Base-by-base conservation (phyloP, 1,140 invertebrate species). In the Cepaea nemoralis region DNA sequence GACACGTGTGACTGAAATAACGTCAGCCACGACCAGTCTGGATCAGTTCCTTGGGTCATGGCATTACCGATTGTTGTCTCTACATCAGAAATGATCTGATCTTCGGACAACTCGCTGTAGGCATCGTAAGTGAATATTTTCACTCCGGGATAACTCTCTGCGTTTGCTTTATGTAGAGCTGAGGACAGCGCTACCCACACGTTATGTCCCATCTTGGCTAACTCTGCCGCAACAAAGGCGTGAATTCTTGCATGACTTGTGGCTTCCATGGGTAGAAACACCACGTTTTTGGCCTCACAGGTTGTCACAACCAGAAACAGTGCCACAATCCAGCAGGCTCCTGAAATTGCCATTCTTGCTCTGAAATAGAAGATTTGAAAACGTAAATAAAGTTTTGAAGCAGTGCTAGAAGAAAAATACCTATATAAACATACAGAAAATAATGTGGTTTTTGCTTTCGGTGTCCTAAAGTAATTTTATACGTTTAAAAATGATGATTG, bases 171-270 rank as follows among this genome's bases (percentile, higher is more conserved):
- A 87, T 59, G 69, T 88, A 35, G 80, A 63, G 59, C 59, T 6
- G 59, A 31, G 12, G 59, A 27, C 2, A 63, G 27, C 0, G 19
- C 59, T 16, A 63, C 5, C 59, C 19, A 63, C 6, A 63, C 59
- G 16, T 63, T 31, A 63, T 63, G 59, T 2, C n/a, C n/a, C 59
- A 63, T 63, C 59, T 63, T 63, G 27, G 59, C 16, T 31, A 63
- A 16, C 59, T 63, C 59, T 63, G 27, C n/a, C 3, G 59, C 59
- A 31, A 86, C 63, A 82, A 85, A 69, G 84, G 82, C 39, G 77
- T 89, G 8, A 69, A 85, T 0, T 89, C 88, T 67, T 88, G 87
- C 86, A 35, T 87, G 19, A 82, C 82, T 45, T 74, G 88, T 82
- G 88, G 86, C 12, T 84, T 85, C 45, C 87, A 89, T n/a, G 50